Percentiles rank a stretch among this genome's conserved stretches.
phyloP scores from a whole-genome alignment of 2,797 vertebrate genomes.

The Propithecus deckenii region DNA sequence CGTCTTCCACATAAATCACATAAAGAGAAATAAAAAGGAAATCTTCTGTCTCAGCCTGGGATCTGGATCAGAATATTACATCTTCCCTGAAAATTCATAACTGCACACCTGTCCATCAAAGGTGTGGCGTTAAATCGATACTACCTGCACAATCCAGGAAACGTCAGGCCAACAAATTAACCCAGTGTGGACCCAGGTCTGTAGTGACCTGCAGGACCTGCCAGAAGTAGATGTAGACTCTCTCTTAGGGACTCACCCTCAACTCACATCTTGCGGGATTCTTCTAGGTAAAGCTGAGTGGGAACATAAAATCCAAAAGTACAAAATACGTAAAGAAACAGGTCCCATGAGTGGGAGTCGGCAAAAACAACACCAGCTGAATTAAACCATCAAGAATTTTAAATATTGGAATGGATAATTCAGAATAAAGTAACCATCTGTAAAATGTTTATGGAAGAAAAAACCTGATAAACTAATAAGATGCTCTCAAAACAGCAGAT shows the following conservation, averaged over 20 bases:
- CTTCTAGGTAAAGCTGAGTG: not conserved
- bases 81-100: not conserved
- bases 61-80: not conserved
- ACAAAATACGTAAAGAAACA: not conserved
- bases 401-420: not conserved
- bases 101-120: not conserved
- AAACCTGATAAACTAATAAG: not conserved
- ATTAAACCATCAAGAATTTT: not conserved
- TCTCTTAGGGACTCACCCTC: not conserved
- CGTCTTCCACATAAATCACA: not conserved
- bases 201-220: not conserved
- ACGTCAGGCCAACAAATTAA: not conserved
- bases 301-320: not conserved
- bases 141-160: not conserved
- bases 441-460: not conserved
- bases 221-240: not conserved
- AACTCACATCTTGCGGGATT: not conserved
- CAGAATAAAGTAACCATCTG: not conserved
- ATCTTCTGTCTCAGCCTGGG: not conserved
- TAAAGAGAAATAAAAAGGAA: not conserved
- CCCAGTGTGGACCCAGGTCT: not conserved
- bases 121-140: not conserved
- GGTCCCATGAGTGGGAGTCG: not conserved
- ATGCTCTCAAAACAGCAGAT: constrained; percentile 18
- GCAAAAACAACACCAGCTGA: not conserved